Conservation (phyloP, 2,888 invertebrate species). For the Eristalis tenax region DNA sequence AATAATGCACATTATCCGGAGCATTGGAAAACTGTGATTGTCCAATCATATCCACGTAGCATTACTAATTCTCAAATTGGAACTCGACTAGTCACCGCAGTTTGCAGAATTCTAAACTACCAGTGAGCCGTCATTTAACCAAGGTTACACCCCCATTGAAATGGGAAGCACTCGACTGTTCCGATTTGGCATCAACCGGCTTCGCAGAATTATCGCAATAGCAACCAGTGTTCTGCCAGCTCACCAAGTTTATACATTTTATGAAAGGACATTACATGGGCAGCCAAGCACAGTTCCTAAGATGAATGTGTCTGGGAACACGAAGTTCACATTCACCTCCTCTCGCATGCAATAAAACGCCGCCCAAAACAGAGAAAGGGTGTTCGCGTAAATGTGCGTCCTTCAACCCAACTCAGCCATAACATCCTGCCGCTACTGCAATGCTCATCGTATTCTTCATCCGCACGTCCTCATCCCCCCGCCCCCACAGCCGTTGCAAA, state of each 20-base stretch:
- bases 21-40: too few relatives aligned
- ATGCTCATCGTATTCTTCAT: conserved; percentile 1
- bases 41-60: too few relatives aligned
- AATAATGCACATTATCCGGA: too few relatives aligned
- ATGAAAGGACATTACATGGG: not conserved
- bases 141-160: too few relatives aligned
- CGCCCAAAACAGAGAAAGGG: conserved; percentile 61
- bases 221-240: not conserved
- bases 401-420: conserved; percentile 45
- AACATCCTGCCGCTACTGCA: conserved; percentile 36
- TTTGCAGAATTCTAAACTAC: too few relatives aligned
- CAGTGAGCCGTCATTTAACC: too few relatives aligned
- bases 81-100: too few relatives aligned
- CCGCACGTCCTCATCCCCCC: conserved; percentile 10
- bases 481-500: not conserved
- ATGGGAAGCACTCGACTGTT: not conserved
- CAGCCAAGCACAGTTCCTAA: not conserved
- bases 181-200: not conserved
- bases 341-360: conserved; percentile 23
- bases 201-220: not conserved
- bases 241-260: not conserved
- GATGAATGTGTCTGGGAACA: not conserved
- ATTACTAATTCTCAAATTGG: too few relatives aligned
- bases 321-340: conserved; percentile 7
- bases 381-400: conserved; percentile 30